Conservation (phyloP, 2,888 invertebrate genomes). For the Cremastinae sp. region DNA sequence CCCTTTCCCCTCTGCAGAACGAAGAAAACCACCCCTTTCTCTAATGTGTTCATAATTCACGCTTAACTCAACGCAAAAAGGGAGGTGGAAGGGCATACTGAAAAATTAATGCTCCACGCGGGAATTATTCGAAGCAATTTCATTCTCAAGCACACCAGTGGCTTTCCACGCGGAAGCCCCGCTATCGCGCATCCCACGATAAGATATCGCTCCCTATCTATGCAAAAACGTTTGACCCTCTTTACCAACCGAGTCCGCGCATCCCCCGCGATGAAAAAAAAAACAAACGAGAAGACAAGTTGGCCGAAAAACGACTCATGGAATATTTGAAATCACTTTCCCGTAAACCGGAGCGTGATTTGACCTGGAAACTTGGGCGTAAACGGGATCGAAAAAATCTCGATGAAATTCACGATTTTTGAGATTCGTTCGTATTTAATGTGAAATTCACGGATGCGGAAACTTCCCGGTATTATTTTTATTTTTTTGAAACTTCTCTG, state of each 20-base stretch:
- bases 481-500: too few relatives aligned
- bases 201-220: conserved; percentile 48
- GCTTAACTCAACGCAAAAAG: conserved; percentile 74
- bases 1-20: conserved; percentile 18
- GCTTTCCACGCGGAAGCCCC: conserved; percentile 19
- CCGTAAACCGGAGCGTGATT: too few relatives aligned
- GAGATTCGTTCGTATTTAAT: too few relatives aligned
- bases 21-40: conserved; percentile 51
- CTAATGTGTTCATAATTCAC: conserved; percentile 80
- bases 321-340: background rate
- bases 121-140: conserved; percentile 65
- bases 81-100: conserved; percentile 64
- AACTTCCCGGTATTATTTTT: too few relatives aligned
- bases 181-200: conserved; percentile 18
- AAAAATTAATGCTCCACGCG: conserved; percentile 75
- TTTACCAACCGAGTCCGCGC: background rate
- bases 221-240: conserved; percentile 14
- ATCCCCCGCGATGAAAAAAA: background rate
- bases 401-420: too few relatives aligned
- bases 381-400: too few relatives aligned
- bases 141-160: conserved; percentile 36
- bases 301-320: background rate
- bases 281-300: background rate
- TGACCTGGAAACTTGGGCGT: background rate
- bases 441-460: too few relatives aligned